Evolutionary conservation across 2,888 invertebrate genomes (phyloP), one percentile per base, ranked within the genome.

Genomic region (Chrysina gloriosa): DNA sequence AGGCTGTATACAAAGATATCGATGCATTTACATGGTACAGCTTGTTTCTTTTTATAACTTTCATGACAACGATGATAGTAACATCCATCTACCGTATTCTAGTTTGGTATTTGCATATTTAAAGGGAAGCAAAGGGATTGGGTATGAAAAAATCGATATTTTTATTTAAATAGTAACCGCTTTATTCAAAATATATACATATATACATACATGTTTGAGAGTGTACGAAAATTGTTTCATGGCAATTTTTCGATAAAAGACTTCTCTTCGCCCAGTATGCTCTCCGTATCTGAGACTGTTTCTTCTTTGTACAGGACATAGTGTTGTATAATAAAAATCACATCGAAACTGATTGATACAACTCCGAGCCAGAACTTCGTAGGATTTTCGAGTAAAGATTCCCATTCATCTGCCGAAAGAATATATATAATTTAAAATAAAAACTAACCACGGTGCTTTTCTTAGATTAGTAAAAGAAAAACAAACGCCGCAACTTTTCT

Each of bases 291-390:
- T 11, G 58, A 54, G 9, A 56, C 21, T 23, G 47, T 19, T 5
- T 52, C 52, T n/a, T 58, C 47, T 19, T 34, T 65, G 52, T 71
- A 71, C 4, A 71, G 52, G 25, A 67, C 11, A 50, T 70, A 71
- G 36, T 70, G 70, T 58, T 71, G 71, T n/a, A 65, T 25, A 2
- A 70, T 58, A 48, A 71, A 71, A n/a, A 67, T 52, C 0, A 70
- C 21, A 36, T 68, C 68, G 54, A 71, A 70, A 14, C 31, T 11
- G n/a, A 66, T 65, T 21, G 70, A 66, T 11, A 71, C 39, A 9
- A 71, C 42, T 16, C 71, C 71, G 29, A 71, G 29, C 36, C 66
- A 66, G 50, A 71, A 71, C 65, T 71, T 71, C 1, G 71, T 71
- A 1, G 71, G 71, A 56, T 71, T 71, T 67, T 71, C 70, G 1